phyloP scores from a whole-genome alignment of 2,113 vertebrate genomes.

The Falcunculus frontatus region DNA sequence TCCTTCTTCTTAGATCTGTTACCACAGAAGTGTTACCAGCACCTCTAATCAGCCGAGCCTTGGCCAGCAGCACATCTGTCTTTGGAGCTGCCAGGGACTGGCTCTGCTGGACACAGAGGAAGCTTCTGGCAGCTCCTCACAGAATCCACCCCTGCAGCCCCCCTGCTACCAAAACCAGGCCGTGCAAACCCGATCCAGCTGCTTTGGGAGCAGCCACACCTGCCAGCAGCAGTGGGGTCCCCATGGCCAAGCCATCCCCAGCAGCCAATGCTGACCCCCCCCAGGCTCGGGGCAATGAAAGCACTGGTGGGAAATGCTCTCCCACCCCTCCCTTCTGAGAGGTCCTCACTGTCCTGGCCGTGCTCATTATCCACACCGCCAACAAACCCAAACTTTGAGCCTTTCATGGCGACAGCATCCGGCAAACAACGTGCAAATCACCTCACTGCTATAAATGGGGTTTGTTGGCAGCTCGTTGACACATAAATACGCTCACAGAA shows the following conservation, averaged over 20 bases:
- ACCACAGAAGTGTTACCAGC: background rate
- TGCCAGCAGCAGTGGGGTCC: background rate
- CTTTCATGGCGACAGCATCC: accelerated
- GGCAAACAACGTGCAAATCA: background rate
- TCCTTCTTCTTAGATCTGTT: background rate
- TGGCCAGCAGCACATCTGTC: background rate
- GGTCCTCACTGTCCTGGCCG: accelerated
- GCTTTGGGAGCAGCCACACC: background rate
- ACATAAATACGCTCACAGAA: background rate
- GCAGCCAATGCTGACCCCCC: background rate
- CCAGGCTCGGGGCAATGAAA: accelerated
- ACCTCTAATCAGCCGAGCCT: background rate
- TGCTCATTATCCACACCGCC: background rate
- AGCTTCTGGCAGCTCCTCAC: background rate
- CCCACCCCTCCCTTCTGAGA: background rate
- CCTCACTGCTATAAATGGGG: background rate
- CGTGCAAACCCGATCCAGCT: background rate
- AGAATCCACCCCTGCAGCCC: background rate
- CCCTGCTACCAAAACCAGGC: background rate
- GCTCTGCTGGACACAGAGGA: background rate
- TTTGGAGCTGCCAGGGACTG: background rate
- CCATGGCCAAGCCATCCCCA: background rate
- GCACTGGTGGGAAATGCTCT: accelerated
- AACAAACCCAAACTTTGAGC: background rate
- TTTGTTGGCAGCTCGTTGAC: background rate